These are phyloP conservation scores for Hiodon tergisus DNA, from an alignment of 2,113 vertebrate species.

Conservation along the genomic window DNA sequence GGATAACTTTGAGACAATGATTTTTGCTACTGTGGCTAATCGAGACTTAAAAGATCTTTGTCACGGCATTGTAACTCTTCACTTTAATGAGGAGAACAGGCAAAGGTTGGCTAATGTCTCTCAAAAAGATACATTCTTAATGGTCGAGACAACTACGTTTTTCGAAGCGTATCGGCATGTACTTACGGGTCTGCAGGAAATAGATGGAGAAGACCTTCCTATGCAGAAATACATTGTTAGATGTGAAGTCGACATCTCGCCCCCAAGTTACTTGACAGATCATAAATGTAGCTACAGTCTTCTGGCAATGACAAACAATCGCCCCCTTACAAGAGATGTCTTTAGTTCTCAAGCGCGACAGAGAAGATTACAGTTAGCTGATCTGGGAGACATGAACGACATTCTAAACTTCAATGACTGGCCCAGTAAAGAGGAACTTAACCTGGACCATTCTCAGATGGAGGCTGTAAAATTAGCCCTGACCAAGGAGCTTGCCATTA, in stretches of 20 bases:
- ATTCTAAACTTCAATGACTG: constrained; percentile 17
- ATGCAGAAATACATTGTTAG: constrained; percentile 41
- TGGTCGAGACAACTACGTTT: constrained; percentile 45
- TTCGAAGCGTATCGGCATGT: constrained; percentile 48
- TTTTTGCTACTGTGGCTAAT: constrained; percentile 44
- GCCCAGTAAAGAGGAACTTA: constrained; percentile 16
- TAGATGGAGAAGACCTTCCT: constrained; percentile 25
- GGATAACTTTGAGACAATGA: constrained; percentile 35
- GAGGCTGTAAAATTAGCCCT: constrained; percentile 37
- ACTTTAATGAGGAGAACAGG: constrained; percentile 26
- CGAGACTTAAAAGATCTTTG: constrained; percentile 12
- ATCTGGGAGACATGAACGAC: background rate
- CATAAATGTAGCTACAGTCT: constrained; percentile 12
- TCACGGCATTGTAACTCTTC: constrained; percentile 20
- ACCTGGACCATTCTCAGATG: constrained; percentile 45
- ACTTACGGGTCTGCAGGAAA: constrained; percentile 42
- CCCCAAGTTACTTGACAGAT: constrained; percentile 29
- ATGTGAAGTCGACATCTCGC: constrained; percentile 25
- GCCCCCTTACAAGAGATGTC: background rate
- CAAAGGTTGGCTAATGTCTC: constrained; percentile 15
- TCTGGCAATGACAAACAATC: constrained; percentile 3
- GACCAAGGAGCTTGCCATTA: constrained; percentile 39
- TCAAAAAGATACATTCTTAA: constrained; percentile 27
- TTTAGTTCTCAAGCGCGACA: background rate
- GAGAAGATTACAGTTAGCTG: background rate